phyloP scores from a whole-genome alignment of 2,113 vertebrate genomes.

The Mormyrus lacerda region DNA sequence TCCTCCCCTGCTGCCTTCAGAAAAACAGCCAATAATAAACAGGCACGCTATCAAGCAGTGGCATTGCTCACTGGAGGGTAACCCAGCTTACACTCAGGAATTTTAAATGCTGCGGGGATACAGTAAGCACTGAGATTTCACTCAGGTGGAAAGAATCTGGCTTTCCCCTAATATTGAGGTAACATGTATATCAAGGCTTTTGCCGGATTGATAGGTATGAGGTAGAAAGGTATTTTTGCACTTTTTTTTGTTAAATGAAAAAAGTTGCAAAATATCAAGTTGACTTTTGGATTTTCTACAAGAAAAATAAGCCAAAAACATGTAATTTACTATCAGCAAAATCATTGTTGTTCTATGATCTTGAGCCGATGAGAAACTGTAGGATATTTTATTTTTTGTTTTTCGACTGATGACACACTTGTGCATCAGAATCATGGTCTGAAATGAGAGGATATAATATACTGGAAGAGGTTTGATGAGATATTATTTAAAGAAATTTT shows the following conservation, averaged over 20 bases:
- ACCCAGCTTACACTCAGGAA: not conserved
- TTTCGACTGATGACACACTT: not conserved
- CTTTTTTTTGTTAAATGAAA: not conserved
- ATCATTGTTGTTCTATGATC: not conserved
- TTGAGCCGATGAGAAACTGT: not conserved
- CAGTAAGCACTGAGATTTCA: not conserved
- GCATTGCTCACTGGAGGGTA: not conserved
- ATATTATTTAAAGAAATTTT: not conserved
- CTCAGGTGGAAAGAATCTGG: not conserved
- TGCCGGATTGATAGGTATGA: not conserved
- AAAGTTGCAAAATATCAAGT: not conserved
- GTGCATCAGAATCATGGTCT: not conserved
- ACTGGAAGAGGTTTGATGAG: not conserved
- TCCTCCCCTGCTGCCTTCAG: not conserved
- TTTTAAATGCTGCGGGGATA: not conserved
- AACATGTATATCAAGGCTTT: not conserved
- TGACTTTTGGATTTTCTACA: not conserved
- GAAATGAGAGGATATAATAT: not conserved
- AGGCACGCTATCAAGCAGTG: not conserved
- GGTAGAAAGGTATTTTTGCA: not conserved
- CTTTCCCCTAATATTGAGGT: not conserved
- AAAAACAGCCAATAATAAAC: constrained; percentile 1
- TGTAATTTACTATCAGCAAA: not conserved
- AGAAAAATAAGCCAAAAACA: not conserved
- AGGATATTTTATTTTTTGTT: not conserved